phyloP scores from a whole-genome alignment of 2,888 invertebrate genomes.

The Drosophila mercatorum region DNA sequence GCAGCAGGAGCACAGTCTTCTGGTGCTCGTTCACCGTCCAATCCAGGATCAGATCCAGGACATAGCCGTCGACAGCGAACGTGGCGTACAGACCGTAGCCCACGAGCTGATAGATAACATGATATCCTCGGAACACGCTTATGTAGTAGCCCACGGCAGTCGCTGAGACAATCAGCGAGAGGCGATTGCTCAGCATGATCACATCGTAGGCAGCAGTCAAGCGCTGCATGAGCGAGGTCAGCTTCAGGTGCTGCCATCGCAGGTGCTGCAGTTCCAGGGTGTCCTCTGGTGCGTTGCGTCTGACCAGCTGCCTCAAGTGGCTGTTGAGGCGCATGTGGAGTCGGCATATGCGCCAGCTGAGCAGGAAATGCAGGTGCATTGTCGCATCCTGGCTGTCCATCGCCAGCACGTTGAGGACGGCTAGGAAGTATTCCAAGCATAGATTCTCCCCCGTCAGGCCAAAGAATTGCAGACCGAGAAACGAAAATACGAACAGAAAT shows the following conservation, averaged over 20 bases:
- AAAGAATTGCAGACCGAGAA: background rate
- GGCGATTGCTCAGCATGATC: slow-evolving; percentile 19
- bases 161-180: slow-evolving; percentile 20
- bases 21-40: slow-evolving; percentile 10
- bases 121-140: background rate
- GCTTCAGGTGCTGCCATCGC: slow-evolving; percentile 38
- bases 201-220: slow-evolving; percentile 20
- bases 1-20: slow-evolving; percentile 16
- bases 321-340: slow-evolving; percentile 22
- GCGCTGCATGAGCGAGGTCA: slow-evolving; percentile 19
- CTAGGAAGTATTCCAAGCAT: rapidly evolving
- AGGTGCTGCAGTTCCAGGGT: slow-evolving; percentile 39
- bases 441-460: rapidly evolving
- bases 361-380: slow-evolving; percentile 38
- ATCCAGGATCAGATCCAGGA: slow-evolving; percentile 30
- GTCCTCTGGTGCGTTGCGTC: background rate
- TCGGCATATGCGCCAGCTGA: slow-evolving; percentile 35
- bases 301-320: slow-evolving; percentile 9
- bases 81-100: slow-evolving; percentile 2
- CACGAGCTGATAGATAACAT: background rate
- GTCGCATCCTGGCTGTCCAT: slow-evolving; percentile 13
- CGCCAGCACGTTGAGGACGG: slow-evolving; percentile 2
- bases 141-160: slow-evolving; percentile 36
- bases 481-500: background rate
- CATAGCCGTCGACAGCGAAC: slow-evolving; percentile 12